A percentile compares a stretch with the other conserved stretches of the same genome.
These are phyloP conservation scores for Bicyclus anynana DNA, from an alignment of 1,140 invertebrate genomes.

Conservation along the genomic window DNA sequence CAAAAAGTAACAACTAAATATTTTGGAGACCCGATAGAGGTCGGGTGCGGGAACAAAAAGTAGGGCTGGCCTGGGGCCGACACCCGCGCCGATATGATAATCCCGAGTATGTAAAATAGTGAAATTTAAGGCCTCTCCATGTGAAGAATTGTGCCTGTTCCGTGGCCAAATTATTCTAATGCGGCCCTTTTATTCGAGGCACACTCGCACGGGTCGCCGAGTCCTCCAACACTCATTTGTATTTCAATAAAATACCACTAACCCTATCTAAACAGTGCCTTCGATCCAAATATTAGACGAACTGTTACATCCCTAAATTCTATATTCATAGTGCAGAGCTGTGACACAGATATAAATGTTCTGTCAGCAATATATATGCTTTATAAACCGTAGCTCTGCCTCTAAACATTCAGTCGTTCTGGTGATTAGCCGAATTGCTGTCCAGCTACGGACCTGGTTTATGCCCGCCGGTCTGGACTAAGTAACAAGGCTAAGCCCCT, in stretches of 20 bases:
- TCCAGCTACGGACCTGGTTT: too few species aligned
- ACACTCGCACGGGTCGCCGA: constrained; percentile 56
- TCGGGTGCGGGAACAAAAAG: constrained; percentile 70
- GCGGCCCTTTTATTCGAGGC: constrained; percentile 72
- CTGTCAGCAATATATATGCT: too few species aligned
- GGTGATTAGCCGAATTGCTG: too few species aligned
- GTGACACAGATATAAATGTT: too few species aligned
- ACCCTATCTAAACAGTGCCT: constrained; percentile 70
- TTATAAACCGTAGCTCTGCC: too few species aligned
- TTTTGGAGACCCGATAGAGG: constrained; percentile 69
- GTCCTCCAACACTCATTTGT: constrained; percentile 67
- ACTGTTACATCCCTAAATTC: too few species aligned
- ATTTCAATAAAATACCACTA: constrained; percentile 74
- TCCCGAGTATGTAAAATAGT: constrained; percentile 76
- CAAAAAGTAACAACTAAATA: constrained; percentile 77
- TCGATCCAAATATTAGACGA: constrained; percentile 45
- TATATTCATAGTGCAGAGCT: too few species aligned
- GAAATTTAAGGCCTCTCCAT: constrained; percentile 75
- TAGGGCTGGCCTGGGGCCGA: constrained; percentile 49
- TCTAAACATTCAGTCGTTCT: too few species aligned
- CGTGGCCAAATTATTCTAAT: constrained; percentile 73
- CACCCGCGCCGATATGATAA: constrained; percentile 72
- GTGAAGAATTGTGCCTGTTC: constrained; percentile 74
- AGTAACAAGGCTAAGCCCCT: too few species aligned
- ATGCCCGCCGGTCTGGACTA: too few species aligned